A percentile compares a stretch with the other conserved stretches of the same genome.
Evolutionary conservation across 37 sponge, comb jelly and placozoan genomes (phyloP).

Genomic region (Geodia barretti): DNA sequence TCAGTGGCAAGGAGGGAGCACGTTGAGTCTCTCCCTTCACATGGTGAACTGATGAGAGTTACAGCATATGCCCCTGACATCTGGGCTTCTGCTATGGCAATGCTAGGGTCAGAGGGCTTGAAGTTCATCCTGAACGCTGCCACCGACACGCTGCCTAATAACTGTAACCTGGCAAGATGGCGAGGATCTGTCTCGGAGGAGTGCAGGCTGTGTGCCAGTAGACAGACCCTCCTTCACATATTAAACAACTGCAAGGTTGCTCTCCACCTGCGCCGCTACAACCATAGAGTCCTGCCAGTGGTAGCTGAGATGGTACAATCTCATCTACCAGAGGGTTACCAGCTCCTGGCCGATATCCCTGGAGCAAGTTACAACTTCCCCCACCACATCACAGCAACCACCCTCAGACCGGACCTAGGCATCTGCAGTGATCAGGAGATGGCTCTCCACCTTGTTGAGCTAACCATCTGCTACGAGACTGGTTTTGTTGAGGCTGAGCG

Average conservation of each 20-base stretch:
- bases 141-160: background rate
- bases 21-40: background rate
- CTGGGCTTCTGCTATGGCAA: background rate
- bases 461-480: no score
- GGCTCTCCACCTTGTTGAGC: no score
- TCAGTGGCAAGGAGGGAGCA: background rate
- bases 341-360: no score
- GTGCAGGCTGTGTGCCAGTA: background rate
- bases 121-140: background rate
- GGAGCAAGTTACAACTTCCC: no score
- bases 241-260: background rate
- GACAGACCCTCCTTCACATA: background rate
- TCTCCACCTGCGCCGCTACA: background rate
- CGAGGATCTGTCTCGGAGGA: background rate
- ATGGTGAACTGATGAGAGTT: background rate
- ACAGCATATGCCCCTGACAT: background rate
- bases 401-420: no score
- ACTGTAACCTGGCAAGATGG: background rate
- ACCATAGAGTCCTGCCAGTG: no score
- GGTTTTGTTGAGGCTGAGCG: no score
- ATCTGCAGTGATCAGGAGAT: no score
- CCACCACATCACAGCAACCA: no score
- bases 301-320: no score
- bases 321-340: no score
- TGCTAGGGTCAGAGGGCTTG: background rate